Evolutionary conservation across 1,140 invertebrate species (phyloP), one percentile per base, ranked within the genome.

Genomic region (Drosophila murphyi): DNA sequence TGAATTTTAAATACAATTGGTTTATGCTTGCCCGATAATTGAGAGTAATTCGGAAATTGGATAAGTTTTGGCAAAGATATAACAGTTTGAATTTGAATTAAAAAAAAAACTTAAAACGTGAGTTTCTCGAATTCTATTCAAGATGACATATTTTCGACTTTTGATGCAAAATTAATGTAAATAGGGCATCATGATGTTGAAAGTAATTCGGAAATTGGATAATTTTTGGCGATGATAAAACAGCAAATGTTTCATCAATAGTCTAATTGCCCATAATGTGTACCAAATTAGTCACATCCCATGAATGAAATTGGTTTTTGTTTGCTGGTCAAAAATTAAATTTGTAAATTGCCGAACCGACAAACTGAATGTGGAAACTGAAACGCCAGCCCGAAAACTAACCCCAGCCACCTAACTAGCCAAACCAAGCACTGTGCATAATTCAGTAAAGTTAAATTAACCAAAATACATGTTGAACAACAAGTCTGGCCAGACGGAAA

Each of bases 361-460:
- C 35, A 62, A 39, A 29, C 43, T 8, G 31, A 34, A 47, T 3
- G 10, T 3, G 37, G 7, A 41, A 8, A 41, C 7, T 41, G 7
- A 41, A 41, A 7, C 8, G 39, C 0, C 31, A 12, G 56, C 43
- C n/a, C 31, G 10, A 12, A 2, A 10, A 37, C 34, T 6, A 4
- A 29, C 35, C 68, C 47, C 45, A 61, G 6, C 50, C 45, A 5
- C 32, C 48, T 3, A 39, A 8, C 37, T n/a, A n/a, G 5, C 34
- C 32, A 37, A 54, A 60, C 63, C 63, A 70, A 56, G 72, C 52
- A 31, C 37, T 67, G 57, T 78, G 81, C 85, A 88, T 88, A 89
- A 88, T 88, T 88, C 65, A 81, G 67, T 52, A 89, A 89, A 89
- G 85, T 89, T 89, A 89, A 89, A 89, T 85, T 90, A 89, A 89